These are phyloP conservation scores for Mungos mungo DNA, from an alignment of 2,113 vertebrate species.

Conservation along the genomic window DNA sequence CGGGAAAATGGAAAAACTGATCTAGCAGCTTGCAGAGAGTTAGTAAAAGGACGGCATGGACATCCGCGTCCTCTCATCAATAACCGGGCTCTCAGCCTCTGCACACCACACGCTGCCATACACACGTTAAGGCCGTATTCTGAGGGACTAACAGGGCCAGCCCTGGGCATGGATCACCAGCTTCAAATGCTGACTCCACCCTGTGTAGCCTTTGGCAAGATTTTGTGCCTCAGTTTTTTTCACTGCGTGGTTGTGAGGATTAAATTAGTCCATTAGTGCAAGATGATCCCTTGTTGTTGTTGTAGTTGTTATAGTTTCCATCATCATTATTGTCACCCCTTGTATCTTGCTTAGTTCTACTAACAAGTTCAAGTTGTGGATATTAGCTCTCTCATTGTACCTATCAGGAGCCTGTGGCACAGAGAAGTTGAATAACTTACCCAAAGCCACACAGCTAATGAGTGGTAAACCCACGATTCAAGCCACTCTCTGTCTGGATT, in stretches of 20 bases:
- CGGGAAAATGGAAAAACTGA: background rate
- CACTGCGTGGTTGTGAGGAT: background rate
- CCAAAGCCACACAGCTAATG: background rate
- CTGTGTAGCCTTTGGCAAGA: background rate
- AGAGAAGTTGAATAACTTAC: background rate
- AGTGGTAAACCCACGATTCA: background rate
- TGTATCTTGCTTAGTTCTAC: background rate
- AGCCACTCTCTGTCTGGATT: background rate
- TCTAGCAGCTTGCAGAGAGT: background rate
- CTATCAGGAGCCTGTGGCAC: background rate
- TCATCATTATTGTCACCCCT: background rate
- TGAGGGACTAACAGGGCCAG: background rate
- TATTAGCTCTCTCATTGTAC: background rate
- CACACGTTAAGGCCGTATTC: background rate
- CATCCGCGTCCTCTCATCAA: background rate
- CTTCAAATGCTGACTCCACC: background rate
- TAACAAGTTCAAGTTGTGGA: background rate
- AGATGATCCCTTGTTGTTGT: background rate
- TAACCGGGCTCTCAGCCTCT: background rate
- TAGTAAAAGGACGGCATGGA: background rate
- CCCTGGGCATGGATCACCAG: background rate
- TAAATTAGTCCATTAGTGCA: background rate
- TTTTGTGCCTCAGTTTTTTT: slow-evolving; percentile 17
- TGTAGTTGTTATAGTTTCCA: background rate
- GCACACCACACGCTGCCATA: background rate